Base-by-base conservation (phyloP, 2,797 vertebrate genomes). In the Eulemur albifrons region DNA sequence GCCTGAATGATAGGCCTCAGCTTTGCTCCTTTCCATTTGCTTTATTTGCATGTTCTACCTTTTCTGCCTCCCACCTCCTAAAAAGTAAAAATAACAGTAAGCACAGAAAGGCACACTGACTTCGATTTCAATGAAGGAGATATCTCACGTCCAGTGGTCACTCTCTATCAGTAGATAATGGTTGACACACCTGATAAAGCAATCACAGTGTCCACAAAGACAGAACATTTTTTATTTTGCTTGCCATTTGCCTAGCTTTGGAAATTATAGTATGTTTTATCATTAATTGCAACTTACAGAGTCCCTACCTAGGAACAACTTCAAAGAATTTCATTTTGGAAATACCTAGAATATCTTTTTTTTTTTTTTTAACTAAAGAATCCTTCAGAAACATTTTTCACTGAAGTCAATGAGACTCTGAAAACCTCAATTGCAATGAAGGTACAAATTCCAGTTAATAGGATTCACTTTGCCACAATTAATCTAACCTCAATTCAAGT, bases 1-100 rank as follows among this genome's bases (percentile, higher is more conserved):
- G 32, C 59, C 65, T 76, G 35, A 92, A 65, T 90, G 92, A 88
- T 10, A 4, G 11, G 17, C 38, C 54, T 21, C 18, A 18, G 21
- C n/a, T 88, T 23, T 61, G 9, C 48, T 61, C 35, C 50, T 77
- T 88, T 82, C 61, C 32, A 67, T 40, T 72, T 73, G 61, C 38
- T 87, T 90, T 81, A 77, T 77, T 94, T 90, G 61, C 72, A 82
- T 85, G 17, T n/a, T 73, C 70, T 93, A 50, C 65, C 52, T 75
- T 95, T 96, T 81, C n/a, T 90, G 50, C n/a, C 25, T 93, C 54
- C 87, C 30, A 45, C 59, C 5, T 48, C 45, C 70, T 81, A 25
- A 72, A 67, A 93, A 94, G 15, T 57, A 43, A 97, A 90, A 94
- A 35, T 25, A 43, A 27, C 20, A 43, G 67, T 43, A 70, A 90